These are phyloP conservation scores for Pteronura brasiliensis DNA, from an alignment of 2,113 vertebrate genomes.

Conservation along the genomic window DNA sequence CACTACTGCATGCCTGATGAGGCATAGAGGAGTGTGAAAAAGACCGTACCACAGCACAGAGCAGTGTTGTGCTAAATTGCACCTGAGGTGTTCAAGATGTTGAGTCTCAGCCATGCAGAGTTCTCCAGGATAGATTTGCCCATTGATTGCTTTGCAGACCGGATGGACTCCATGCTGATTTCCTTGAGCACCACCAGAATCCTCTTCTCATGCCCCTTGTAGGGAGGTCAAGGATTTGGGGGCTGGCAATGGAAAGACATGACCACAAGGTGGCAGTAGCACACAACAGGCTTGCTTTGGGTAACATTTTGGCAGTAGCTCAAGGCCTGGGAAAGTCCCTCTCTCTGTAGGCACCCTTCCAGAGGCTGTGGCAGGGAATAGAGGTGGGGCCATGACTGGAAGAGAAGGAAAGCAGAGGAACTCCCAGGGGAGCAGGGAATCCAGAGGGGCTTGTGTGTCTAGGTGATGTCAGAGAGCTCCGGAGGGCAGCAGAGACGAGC, in stretches of 20 bases:
- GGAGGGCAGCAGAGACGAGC: not conserved
- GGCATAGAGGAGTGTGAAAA: not conserved
- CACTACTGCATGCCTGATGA: not conserved
- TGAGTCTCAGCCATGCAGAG: not conserved
- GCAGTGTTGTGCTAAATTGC: not conserved
- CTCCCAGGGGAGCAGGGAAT: too few relatives aligned
- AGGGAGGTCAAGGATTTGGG: not conserved
- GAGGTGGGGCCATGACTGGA: not conserved
- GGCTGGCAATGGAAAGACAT: not conserved
- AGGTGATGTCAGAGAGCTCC: not conserved
- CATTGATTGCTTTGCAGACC: not conserved
- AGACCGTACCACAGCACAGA: too few relatives aligned
- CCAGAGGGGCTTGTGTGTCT: not conserved
- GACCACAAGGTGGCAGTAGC: slow-evolving; percentile 16
- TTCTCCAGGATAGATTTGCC: not conserved
- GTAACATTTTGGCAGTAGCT: not conserved
- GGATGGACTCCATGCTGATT: not conserved
- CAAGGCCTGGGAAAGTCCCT: not conserved
- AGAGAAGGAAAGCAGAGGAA: not conserved
- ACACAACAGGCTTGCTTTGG: not conserved
- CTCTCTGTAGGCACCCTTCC: not conserved
- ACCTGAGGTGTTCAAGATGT: not conserved
- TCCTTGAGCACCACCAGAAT: not conserved
- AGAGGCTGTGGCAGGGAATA: not conserved
- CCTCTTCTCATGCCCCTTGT: not conserved